Evolutionary conservation across 2,888 invertebrate species (phyloP).

Genomic region (Carabus problematicus): DNA sequence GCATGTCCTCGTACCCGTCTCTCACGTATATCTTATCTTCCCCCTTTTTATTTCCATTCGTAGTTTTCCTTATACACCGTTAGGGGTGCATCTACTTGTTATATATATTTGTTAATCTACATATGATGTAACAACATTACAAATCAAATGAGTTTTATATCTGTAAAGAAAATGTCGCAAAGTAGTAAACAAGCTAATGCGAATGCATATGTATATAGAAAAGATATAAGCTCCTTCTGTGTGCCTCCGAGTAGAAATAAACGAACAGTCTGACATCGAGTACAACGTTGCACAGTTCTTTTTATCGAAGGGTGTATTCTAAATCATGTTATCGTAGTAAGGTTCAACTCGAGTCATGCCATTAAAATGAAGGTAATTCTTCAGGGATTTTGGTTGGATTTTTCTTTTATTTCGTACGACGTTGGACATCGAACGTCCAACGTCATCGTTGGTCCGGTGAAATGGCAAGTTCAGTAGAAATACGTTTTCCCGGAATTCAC

Average conservation of each 20-base stretch:
- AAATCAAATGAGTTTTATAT: too few relatives aligned
- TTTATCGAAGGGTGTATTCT: conserved; percentile 10
- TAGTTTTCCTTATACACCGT: not conserved
- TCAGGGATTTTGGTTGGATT: conserved; percentile 50
- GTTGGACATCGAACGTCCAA: conserved; percentile 47
- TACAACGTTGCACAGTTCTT: conserved; percentile 10
- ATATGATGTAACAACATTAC: too few relatives aligned
- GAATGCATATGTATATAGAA: too few relatives aligned
- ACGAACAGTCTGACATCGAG: too few relatives aligned
- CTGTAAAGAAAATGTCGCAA: too few relatives aligned
- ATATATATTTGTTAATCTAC: too few relatives aligned
- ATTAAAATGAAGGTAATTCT: conserved; percentile 52
- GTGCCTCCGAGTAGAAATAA: too few relatives aligned
- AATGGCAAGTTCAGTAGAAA: conserved; percentile 4
- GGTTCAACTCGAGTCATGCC: conserved; percentile 49
- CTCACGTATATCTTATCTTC: conserved; percentile 1
- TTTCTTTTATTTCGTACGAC: conserved; percentile 49
- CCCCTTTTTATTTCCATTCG: conserved; percentile 2
- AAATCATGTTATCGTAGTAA: conserved; percentile 31
- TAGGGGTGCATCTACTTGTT: too few relatives aligned
- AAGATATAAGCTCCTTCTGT: too few relatives aligned
- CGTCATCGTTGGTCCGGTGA: conserved; percentile 30
- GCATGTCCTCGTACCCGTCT: conserved; percentile 10
- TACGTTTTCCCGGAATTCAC: conserved; percentile 49
- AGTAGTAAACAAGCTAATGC: too few relatives aligned